phyloP scores from a whole-genome alignment of 2,888 invertebrate genomes.

The Stratiomys singularior region DNA sequence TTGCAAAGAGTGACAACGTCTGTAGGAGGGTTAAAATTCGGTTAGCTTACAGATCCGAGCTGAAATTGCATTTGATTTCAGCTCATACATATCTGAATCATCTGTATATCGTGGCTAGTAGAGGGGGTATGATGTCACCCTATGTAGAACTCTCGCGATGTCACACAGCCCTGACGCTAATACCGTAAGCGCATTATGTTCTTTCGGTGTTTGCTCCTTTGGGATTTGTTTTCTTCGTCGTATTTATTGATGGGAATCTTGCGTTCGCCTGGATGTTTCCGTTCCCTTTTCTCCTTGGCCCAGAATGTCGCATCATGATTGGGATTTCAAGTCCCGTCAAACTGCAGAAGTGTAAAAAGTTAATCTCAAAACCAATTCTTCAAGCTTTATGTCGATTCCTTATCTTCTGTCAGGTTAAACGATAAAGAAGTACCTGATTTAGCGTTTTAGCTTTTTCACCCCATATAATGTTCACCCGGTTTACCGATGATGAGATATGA shows the following conservation, averaged over 20 bases:
- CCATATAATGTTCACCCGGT: constrained; percentile 18
- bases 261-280: constrained; percentile 14
- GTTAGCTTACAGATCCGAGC: too few relatives aligned
- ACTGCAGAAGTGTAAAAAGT: constrained; percentile 37
- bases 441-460: constrained; percentile 15
- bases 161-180: constrained; percentile 33
- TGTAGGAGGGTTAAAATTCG: too few relatives aligned
- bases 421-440: constrained; percentile 41
- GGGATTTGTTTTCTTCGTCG: constrained; percentile 18
- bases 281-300: background rate
- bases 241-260: constrained; percentile 38
- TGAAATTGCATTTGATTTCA: too few relatives aligned
- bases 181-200: constrained; percentile 45
- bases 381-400: constrained; percentile 39
- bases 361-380: constrained; percentile 44
- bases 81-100: too few relatives aligned
- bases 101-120: too few relatives aligned
- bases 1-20: too few relatives aligned
- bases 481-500: constrained; percentile 24
- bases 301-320: background rate
- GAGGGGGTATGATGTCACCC: constrained; percentile 3
- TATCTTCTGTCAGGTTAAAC: constrained; percentile 36
- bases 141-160: constrained; percentile 8
- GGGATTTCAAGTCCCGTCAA: constrained; percentile 31
- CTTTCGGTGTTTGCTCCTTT: constrained; percentile 41